Evolutionary conservation across 2,888 invertebrate genomes (phyloP), one percentile per base, ranked within the genome.

Genomic region (Yponomeuta evonymella): DNA sequence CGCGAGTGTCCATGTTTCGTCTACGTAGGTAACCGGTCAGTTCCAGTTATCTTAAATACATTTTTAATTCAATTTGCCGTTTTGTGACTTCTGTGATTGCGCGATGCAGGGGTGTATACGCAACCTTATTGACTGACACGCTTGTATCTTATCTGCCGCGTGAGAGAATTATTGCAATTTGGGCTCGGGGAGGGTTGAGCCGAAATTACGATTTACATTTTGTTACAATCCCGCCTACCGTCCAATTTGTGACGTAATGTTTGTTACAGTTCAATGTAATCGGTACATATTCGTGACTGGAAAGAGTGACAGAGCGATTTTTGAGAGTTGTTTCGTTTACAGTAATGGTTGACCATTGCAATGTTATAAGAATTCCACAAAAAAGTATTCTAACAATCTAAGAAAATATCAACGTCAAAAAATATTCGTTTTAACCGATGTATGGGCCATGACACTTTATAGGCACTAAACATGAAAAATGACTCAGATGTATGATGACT

Each of bases 81-180:
- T 58, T 58, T 58, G 51, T 15, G 8, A 43, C 51, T 15, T 5
- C 51, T 15, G 51, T 15, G 8, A 4, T 15, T 12, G 12, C 51
- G 3, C 12, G 8, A 15, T 15, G 15, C 43, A 15, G 51, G 51
- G 51, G 3, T 58, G 15, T 58, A 58, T 58, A 15, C 51, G 51
- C 51, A 15, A 58, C 51, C 51, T 58, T 58, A 58, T 58, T 58
- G 51, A 58, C 51, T 58, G 51, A 58, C 51, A 58, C 5, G 51
- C 51, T 58, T 58, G 51, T 58, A 58, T 58, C 51, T 58, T 58
- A 58, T 58, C 51, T 58, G 51, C 51, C 15, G 51, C 51, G 51
- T 58, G 51, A 58, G 51, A 15, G 51, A 58, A 58, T 58, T 58
- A 58, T 58, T 58, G 15, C 51, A 58, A 58, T 58, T 58, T 58